Conservation (phyloP, 2,797 vertebrate genomes). For the Oreonectes daqikongensis region DNA sequence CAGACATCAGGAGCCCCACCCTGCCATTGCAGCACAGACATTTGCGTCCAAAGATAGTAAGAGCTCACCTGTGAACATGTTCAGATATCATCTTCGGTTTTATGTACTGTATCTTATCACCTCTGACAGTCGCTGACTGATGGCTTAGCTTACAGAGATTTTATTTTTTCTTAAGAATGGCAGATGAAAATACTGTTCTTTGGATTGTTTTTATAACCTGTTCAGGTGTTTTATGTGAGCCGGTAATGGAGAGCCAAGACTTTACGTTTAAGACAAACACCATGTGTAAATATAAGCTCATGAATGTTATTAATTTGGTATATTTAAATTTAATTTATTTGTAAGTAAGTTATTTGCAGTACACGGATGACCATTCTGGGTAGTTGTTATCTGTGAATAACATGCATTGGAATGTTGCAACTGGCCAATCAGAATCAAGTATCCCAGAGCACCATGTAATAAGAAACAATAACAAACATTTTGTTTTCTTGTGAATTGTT, state of each 20-base stretch:
- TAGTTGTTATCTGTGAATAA: too few relatives aligned
- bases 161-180: not conserved
- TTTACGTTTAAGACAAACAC: too few relatives aligned
- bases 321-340: too few relatives aligned
- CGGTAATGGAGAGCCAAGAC: not conserved
- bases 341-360: too few relatives aligned
- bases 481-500: not conserved
- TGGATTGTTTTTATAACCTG: not conserved
- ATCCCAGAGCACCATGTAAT: too few relatives aligned
- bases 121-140: not conserved
- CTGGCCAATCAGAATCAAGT: too few relatives aligned
- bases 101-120: not conserved
- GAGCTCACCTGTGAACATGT: conserved; percentile 19
- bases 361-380: too few relatives aligned
- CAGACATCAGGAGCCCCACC: conserved; percentile 24
- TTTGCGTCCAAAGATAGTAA: conserved; percentile 6
- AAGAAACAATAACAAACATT: not conserved
- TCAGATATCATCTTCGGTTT: conserved; percentile 1
- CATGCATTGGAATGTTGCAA: too few relatives aligned
- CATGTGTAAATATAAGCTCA: too few relatives aligned
- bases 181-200: not conserved
- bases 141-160: not conserved
- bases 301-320: too few relatives aligned
- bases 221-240: not conserved
- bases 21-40: not conserved